A percentile compares a stretch with the other conserved stretches of the same genome.
These are phyloP conservation scores for Limonius californicus DNA, from an alignment of 1,140 invertebrate species.

Conservation along the genomic window DNA sequence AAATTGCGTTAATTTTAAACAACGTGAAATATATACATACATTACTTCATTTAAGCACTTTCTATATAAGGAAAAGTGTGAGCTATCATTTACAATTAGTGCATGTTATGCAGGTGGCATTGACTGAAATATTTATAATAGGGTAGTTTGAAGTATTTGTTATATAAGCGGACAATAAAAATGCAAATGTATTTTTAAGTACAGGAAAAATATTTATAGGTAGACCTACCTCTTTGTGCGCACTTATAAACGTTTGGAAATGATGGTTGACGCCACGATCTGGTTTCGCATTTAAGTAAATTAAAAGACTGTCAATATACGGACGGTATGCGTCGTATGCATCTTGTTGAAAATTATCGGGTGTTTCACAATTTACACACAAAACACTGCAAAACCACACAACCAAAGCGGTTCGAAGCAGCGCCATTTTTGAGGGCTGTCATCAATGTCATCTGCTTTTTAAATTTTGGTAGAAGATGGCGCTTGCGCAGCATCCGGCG, in stretches of 20 bases:
- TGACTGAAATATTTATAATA: too few species aligned
- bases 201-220: conserved; percentile 7
- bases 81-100: too few species aligned
- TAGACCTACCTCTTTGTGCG: conserved; percentile 28
- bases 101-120: too few species aligned
- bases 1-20: too few species aligned
- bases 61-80: too few species aligned
- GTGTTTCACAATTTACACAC: background rate
- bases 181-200: background rate
- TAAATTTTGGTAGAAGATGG: too few species aligned
- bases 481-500: too few species aligned
- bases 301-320: conserved; percentile 20
- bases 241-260: conserved; percentile 19
- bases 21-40: too few species aligned
- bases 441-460: too few species aligned
- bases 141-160: background rate
- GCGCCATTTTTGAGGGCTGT: background rate
- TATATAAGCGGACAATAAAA: background rate
- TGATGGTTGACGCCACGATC: conserved; percentile 27
- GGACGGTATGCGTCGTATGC: conserved; percentile 31
- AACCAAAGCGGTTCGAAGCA: background rate
- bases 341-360: background rate
- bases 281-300: conserved; percentile 27
- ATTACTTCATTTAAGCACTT: too few species aligned
- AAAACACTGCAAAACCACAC: background rate